Base-by-base conservation (phyloP, 2,888 invertebrate species). In the Epiblema foenella region DNA sequence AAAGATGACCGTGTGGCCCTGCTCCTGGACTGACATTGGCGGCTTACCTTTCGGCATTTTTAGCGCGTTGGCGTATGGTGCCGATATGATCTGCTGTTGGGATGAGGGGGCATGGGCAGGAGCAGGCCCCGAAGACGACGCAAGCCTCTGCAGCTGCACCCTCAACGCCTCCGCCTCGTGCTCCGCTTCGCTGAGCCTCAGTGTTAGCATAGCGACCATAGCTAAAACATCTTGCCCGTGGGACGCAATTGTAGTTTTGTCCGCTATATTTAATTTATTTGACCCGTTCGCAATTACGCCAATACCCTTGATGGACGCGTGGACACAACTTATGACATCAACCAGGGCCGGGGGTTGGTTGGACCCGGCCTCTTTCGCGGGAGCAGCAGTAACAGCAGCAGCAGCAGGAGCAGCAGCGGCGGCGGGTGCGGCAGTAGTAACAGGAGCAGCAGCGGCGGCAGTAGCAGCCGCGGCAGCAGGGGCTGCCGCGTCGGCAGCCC, bases 241-340 rank as follows among this genome's bases (percentile, higher is more conserved):
- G 0, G 20, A 15, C 0, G 18, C 7, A 10, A 69, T 17, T 0
- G 39, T 0, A 0, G 52, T 0, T 33, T 72, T 75, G 66, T 75
- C 73, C 0, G 64, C 20, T 0, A 74, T 29, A 49, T 75, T 75
- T 0, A 76, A 54, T 17, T 76, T 75, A 11, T 75, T 75, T 0
- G 42, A 5, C 0, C 54, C 69, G 11, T 73, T 75, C 0, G 73
- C 24, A 0, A 76, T 63, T 0, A 7, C 59, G 9, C 58, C 24
- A 0, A 76, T 76, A 0, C 73, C 68, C 42, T 73, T 74, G 0
- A 74, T 37, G 0, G 74, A 70, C 1, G 0, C 1, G 51, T 75
- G 71, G 0, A 70, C 74, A 0, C 1, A 3, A 3, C 64, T 73
- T 0, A 73, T 7, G 0, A 75, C 69, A 1, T 12, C 29, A 20